A percentile compares a stretch with the other conserved stretches of the same genome.
Evolutionary conservation across 2,797 vertebrate genomes (phyloP).

Genomic region (Crenuchus spilurus): DNA sequence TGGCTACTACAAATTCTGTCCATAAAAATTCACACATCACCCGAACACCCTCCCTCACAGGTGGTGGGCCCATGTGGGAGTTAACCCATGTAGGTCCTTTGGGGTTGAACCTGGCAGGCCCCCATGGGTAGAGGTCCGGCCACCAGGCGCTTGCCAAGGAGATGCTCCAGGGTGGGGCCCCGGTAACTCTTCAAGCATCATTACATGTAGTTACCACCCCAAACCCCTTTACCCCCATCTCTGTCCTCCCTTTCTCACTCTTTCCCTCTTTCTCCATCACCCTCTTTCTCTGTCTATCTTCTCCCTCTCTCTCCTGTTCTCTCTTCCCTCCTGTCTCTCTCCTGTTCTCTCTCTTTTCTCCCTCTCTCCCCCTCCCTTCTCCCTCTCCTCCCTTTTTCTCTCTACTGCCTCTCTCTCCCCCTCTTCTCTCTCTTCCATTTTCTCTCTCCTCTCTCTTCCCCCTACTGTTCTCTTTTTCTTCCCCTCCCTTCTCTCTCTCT

Average conservation of each 20-base stretch:
- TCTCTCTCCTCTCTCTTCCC: not conserved
- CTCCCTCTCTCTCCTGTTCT: not conserved
- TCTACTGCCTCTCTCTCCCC: slow-evolving; percentile 57
- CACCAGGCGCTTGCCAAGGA: too few species aligned
- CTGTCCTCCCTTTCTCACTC: not conserved
- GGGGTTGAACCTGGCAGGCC: too few species aligned
- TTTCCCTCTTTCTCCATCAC: not conserved
- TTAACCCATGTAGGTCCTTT: too few species aligned
- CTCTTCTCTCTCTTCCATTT: not conserved
- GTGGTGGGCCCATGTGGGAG: too few species aligned
- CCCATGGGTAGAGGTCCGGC: too few species aligned
- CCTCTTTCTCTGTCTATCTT: not conserved
- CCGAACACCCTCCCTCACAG: too few species aligned
- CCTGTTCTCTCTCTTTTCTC: not conserved
- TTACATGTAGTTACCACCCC: too few species aligned
- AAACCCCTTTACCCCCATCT: not conserved
- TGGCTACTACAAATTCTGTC: too few species aligned
- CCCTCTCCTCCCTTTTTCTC: slow-evolving; percentile 46
- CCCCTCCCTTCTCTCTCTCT: not conserved
- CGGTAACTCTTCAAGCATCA: too few species aligned
- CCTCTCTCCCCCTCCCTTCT: not conserved
- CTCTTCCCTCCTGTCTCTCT: not conserved
- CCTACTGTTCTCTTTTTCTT: not conserved
- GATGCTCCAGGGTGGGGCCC: too few species aligned
- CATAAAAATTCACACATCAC: too few species aligned